Evolutionary conservation across 1,140 invertebrate species (phyloP), one percentile per base, ranked within the genome.

Genomic region (Diorhabda sublineata): DNA sequence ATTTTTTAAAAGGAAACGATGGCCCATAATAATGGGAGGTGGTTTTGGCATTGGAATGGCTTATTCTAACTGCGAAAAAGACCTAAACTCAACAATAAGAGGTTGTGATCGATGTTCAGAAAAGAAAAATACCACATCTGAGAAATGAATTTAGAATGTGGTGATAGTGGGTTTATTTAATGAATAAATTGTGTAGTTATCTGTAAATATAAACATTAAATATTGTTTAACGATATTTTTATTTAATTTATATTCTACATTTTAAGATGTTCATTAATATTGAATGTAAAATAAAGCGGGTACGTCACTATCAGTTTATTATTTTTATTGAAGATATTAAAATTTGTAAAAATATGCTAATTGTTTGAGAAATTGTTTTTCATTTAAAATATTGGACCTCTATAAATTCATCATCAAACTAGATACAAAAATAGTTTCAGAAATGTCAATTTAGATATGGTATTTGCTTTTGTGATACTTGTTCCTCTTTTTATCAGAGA

Each of bases 31-130:
- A 75, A 82, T 87, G 44, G 90, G 90, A 42, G 84, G 86, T 71
- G 90, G 90, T 45, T 89, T 92, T 80, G 91, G 91, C 26, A 81
- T 92, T 74, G 91, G 91, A 60, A 84, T 90, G 77, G 91, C 91
- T 67, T 92, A 92, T 83, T 86, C 87, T 66, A 90, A 90, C 79
- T 93, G 91, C 81, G 87, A 92, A 82, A 84, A 86, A 74, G 85
- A 87, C 57, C 75, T 91, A 52, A 89, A 89, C 68, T 75, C 76
- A 11, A 79, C 78, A 64, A 60, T 75, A 56, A 66, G 69, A 42
- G 65, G 61, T 66, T 73, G 69, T 69, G 64, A 69, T 66, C 41
- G 7, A 42, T 57, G 64, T 66, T 47, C 64, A 58, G 47, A 66
- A 26, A 66, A 66, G 56, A 8, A 26, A 26, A 26, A 26, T 26